Percentiles rank a stretch among this genome's conserved stretches.
These are phyloP conservation scores for Merluccius polli DNA, from an alignment of 2,797 vertebrate genomes.

Conservation along the genomic window DNA sequence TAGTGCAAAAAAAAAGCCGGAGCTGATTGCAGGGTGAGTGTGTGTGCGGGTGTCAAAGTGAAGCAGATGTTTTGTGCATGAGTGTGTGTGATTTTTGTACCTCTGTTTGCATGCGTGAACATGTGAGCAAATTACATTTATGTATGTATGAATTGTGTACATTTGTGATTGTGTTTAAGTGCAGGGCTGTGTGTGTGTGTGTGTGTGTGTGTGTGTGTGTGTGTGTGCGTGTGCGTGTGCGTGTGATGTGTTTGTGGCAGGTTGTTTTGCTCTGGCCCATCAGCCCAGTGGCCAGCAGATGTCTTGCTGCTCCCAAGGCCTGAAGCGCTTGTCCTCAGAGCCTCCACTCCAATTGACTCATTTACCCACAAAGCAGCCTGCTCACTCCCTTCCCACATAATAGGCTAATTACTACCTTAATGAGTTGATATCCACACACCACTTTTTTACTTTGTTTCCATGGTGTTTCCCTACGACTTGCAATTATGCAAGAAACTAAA, in stretches of 20 bases:
- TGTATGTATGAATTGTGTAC: neutral
- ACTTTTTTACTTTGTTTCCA: constrained; percentile 47
- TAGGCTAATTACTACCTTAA: constrained; percentile 74
- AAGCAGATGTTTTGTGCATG: constrained; percentile 25
- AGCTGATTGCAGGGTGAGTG: constrained; percentile 34
- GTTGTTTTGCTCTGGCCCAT: constrained; percentile 65
- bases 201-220: neutral
- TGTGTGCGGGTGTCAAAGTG: constrained; percentile 21
- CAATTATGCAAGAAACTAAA: neutral
- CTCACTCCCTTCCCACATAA: constrained; percentile 64
- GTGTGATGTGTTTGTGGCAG: constrained; percentile 50
- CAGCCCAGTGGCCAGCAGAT: constrained; percentile 66
- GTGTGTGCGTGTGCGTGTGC: constrained; percentile 12
- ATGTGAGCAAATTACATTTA: neutral
- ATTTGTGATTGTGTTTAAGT: neutral
- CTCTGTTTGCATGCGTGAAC: constrained; percentile 34
- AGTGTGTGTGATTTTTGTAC: constrained; percentile 22
- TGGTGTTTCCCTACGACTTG: constrained; percentile 18
- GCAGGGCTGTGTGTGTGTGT: neutral
- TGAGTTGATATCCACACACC: constrained; percentile 54
- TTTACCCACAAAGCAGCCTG: constrained; percentile 74
- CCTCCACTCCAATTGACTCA: constrained; percentile 72
- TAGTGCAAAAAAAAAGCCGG: constrained; percentile 65
- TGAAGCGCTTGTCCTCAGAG: constrained; percentile 65
- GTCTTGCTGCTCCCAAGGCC: constrained; percentile 59